Conservation (phyloP, 2,797 vertebrate genomes). For the Ammospiza maritima region DNA sequence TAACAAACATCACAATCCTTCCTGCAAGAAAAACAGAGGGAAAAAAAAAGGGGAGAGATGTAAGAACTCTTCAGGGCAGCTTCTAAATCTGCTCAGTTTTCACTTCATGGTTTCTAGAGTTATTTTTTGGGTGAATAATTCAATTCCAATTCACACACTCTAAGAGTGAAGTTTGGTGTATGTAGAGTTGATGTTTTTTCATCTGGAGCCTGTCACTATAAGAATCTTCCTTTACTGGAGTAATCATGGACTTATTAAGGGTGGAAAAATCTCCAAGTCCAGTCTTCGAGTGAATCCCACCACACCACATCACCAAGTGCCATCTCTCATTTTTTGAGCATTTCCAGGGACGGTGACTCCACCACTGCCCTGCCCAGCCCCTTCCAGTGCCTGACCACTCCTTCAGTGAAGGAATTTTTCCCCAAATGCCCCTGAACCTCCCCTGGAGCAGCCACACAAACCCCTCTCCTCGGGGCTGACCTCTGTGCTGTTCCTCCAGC, state of each 20-base stretch:
- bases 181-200: not conserved
- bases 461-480: not conserved
- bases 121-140: not conserved
- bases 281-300: not conserved
- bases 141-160: not conserved
- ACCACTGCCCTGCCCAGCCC: not conserved
- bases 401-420: not conserved
- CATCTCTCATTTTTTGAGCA: not conserved
- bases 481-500: not conserved
- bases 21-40: not conserved
- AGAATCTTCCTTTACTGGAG: not conserved
- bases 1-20: not conserved
- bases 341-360: not conserved
- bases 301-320: not conserved
- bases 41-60: not conserved
- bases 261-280: not conserved
- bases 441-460: rapidly evolving
- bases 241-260: not conserved
- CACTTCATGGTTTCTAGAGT: not conserved
- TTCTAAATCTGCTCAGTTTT: not conserved
- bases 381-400: not conserved
- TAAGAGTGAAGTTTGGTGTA: not conserved
- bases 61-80: not conserved
- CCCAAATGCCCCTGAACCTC: not conserved
- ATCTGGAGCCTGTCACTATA: not conserved